Evolutionary conservation across 2,888 invertebrate species (phyloP).

Genomic region (Hydroisotoma schaefferi): DNA sequence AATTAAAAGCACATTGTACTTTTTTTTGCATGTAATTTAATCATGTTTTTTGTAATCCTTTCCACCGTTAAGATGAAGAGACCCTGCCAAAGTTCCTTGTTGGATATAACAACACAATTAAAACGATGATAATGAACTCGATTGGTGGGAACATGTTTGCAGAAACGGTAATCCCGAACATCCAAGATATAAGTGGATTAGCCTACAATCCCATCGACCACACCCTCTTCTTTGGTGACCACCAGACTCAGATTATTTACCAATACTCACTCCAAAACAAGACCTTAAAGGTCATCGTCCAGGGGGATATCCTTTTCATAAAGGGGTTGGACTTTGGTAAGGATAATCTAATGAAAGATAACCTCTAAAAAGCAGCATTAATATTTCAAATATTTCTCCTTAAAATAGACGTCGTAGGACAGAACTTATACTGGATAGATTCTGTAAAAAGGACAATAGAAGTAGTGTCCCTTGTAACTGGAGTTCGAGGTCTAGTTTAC

Average conservation of each 20-base stretch:
- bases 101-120: conserved; percentile 50
- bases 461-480: conserved; percentile 61
- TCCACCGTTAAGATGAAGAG: not conserved
- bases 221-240: conserved; percentile 56
- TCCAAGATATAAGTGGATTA: conserved; percentile 61
- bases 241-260: conserved; percentile 54
- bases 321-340: conserved; percentile 61
- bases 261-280: conserved; percentile 51
- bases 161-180: conserved; percentile 25
- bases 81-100: conserved; percentile 40
- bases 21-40: too few species aligned
- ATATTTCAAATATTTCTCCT: not conserved
- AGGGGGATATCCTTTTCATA: conserved; percentile 56
- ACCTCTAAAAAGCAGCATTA: not conserved
- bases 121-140: conserved; percentile 49
- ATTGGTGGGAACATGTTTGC: conserved; percentile 52
- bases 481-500: conserved; percentile 60
- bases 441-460: conserved; percentile 63
- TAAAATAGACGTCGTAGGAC: conserved; percentile 63
- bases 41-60: too few species aligned
- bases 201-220: conserved; percentile 61
- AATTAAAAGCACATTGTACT: too few species aligned
- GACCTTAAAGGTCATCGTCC: conserved; percentile 51
- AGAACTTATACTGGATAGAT: conserved; percentile 72
- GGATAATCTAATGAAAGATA: too few species aligned